Evolutionary conservation across 1,140 invertebrate species (phyloP), one percentile per base, ranked within the genome.

Genomic region (Hermatobates lingyangjiaoensis): DNA sequence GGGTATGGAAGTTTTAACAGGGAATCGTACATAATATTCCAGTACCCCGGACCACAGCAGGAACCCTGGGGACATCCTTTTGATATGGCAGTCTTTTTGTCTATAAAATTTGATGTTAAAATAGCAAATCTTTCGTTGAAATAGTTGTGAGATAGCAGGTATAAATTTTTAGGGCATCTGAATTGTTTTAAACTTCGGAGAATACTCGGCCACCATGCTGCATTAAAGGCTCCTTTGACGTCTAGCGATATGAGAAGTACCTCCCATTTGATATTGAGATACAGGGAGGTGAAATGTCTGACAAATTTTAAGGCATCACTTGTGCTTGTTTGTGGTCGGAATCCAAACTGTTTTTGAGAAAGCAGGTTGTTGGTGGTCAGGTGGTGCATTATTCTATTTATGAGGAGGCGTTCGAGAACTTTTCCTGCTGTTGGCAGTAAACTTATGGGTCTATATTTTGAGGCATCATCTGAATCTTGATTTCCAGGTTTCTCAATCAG

Each of bases 381-480:
- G 23, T 21, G 24, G 28, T 48, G 46, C 24, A 48, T 21, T 3
- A 48, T 48, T 28, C 46, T 25, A 24, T 48, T 27, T 18, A 48
- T 48, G 15, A 48, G n/a, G 1, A 48, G 46, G n/a, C 46, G 27
- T 46, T 48, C 46, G 15, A 48, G 23, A 27, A 18, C 12, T 48
- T 48, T 48, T 5, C n/a, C 46, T 10, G 24, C n/a, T 18, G 15
- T 15, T 14, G 46, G 26, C 10, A 48, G 46, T 27, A 48, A 48
- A 28, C 46, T 48, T 21, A 48, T 48, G 2, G 46, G 46, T 27
- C 46, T 26, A n/a, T 48, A 48, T 28, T 48, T 48, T 3, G 2
- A 2, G 15, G 27, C 23, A 12, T 14, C 28, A n/a, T 48, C 10
- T 27, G 15, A 26, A 5, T 26, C n/a, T 2, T 48, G n/a, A 18